Evolutionary conservation across 2,797 vertebrate genomes (phyloP), one percentile per base, ranked within the genome.

Genomic region (Peromyscus attwateri): DNA sequence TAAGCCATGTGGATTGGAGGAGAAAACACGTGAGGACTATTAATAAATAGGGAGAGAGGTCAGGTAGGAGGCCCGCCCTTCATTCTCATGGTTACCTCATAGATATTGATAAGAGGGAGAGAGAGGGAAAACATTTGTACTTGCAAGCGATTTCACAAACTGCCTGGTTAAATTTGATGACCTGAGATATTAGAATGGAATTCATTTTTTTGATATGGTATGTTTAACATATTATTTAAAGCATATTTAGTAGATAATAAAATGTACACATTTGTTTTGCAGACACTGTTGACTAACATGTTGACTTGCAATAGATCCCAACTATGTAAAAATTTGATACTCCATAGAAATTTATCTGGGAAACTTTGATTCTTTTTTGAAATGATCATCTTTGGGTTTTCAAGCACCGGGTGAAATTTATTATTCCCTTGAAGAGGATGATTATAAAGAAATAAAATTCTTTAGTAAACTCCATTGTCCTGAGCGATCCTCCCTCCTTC

Each of bases 231-330:
- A 37, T 94, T 90, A 76, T 46, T 87, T 95, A 87, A 94, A 71
- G 49, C 55, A 4, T 14, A 60, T 88, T 93, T 92, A 96, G 93
- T n/a, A 96, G 92, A 75, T 70, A 81, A 71, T 87, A 62, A 87
- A 84, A 40, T 66, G 4, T 84, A 60, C 7, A 83, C 64, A 71
- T 11, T 79, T 93, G 13, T 62, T 83, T 87, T 90, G 3, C 3
- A 90, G 84, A 94, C 10, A 49, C 19, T 80, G 40, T 64, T 80
- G 57, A 81, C 21, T 88, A 92, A 75, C 23, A 75, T 43, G 34
- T 57, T 95, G 80, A n/a, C 17, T 93, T 96, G 23, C 17, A 79
- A 9, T 52, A n/a, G 16, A 31, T 40, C 23, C 0, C 3, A 70
- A 31, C 40, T 77, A 34, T 80, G 13, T 55, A 71, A 46, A 85